These are phyloP conservation scores for Lithosia quadra DNA, from an alignment of 2,888 invertebrate genomes.

Conservation along the genomic window DNA sequence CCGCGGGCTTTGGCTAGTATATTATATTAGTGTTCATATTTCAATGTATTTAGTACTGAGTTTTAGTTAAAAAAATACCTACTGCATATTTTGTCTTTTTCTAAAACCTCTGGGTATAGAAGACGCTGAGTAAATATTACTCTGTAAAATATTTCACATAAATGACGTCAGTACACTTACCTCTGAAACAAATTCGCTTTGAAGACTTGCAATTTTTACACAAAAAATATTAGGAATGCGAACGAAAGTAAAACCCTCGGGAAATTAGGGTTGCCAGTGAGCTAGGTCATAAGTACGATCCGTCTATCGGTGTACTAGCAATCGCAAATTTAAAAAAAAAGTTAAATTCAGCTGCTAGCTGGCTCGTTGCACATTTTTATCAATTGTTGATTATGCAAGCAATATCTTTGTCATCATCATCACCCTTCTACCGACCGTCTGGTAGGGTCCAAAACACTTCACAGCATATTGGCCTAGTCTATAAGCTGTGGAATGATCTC, in stretches of 20 bases:
- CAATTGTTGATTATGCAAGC: not conserved
- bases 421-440: no score
- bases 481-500: no score
- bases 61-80: no score
- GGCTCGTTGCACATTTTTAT: not conserved
- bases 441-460: no score
- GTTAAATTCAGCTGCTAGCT: not conserved
- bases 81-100: not conserved
- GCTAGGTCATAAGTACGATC: conserved; percentile 36
- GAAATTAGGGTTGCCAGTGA: conserved; percentile 53
- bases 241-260: conserved; percentile 47
- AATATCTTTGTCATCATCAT: no score
- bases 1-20: no score
- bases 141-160: not conserved
- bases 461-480: no score
- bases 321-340: not conserved
- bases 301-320: conserved; percentile 14
- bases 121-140: not conserved
- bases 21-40: no score
- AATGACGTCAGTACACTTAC: not conserved
- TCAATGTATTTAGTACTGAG: no score
- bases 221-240: conserved; percentile 35
- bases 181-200: not conserved
- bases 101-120: not conserved
- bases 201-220: conserved; percentile 10